A percentile compares a stretch with the other conserved stretches of the same genome.
Conservation (phyloP, 2,888 invertebrate species). For the Coelopa pilipes region DNA sequence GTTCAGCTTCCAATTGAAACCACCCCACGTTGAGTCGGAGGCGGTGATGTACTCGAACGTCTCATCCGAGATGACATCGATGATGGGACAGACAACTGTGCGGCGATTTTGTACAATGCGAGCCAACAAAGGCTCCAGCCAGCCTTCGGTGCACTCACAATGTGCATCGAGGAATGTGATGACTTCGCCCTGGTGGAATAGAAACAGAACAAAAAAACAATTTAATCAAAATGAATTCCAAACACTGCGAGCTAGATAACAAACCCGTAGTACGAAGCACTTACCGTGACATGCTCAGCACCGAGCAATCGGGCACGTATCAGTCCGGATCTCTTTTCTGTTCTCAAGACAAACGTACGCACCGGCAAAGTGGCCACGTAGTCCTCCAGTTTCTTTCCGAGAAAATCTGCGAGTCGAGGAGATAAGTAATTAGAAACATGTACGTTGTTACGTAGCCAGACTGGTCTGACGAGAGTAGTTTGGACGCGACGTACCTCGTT, state of each 20-base stretch:
- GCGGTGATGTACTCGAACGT: conserved; percentile 99
- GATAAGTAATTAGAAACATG: too few relatives aligned
- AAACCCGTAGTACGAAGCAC: conserved; percentile 3
- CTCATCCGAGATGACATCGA: conserved; percentile 98
- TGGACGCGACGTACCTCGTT: conserved; percentile 75
- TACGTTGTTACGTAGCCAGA: too few relatives aligned
- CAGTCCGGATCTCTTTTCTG: conserved; percentile 92
- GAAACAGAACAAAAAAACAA: background rate
- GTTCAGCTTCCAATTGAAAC: conserved; percentile 99
- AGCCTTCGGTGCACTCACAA: conserved; percentile 84
- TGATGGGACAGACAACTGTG: conserved; percentile 97
- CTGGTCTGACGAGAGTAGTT: background rate
- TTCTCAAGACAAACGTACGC: conserved; percentile 86
- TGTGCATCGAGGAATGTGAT: conserved; percentile 68
- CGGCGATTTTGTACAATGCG: conserved; percentile 92
- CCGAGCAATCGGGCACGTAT: conserved; percentile 95
- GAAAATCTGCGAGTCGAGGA: conserved; percentile 74
- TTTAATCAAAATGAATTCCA: background rate
- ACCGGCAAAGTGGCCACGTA: conserved; percentile 89
- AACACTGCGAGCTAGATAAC: background rate
- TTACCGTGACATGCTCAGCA: conserved; percentile 88
- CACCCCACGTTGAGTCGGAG: conserved; percentile 99
- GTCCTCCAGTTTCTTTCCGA: conserved; percentile 88
- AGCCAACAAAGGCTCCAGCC: conserved; percentile 94
- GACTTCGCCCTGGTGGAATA: conserved; percentile 61